phyloP scores from a whole-genome alignment of 2,797 vertebrate species.

The Spatula versicolor region DNA sequence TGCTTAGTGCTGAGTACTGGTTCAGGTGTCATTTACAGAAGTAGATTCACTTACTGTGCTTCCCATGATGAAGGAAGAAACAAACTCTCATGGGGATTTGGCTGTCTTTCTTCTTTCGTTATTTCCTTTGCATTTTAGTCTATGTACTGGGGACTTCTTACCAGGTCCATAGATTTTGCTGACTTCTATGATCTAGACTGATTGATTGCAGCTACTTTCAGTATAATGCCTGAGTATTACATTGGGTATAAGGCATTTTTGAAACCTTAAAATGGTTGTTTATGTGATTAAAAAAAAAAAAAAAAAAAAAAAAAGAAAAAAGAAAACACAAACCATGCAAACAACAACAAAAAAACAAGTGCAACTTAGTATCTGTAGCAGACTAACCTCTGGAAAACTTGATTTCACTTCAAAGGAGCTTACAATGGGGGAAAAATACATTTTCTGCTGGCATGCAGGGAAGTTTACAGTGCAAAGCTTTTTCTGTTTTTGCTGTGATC shows the following conservation, averaged over 20 bases:
- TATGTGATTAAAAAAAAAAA: neutral
- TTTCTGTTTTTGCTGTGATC: neutral
- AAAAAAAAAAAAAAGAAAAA: too few relatives aligned
- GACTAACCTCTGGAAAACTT: neutral
- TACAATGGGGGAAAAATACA: neutral
- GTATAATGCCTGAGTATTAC: neutral
- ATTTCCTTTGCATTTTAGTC: neutral
- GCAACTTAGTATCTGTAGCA: neutral
- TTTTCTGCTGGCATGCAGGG: neutral
- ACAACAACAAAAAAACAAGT: neutral
- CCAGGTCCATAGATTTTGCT: neutral
- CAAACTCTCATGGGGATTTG: accelerated
- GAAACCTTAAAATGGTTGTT: neutral
- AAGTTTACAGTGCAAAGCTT: neutral
- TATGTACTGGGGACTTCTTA: neutral
- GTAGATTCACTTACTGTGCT: neutral
- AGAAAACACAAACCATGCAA: neutral
- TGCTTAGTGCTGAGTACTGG: neutral
- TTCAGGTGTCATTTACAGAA: neutral
- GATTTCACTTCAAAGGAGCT: neutral
- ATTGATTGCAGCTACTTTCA: neutral
- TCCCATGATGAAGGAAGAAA: neutral
- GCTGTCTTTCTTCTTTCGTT: neutral
- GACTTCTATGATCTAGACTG: neutral
- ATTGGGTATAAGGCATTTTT: neutral